Evolutionary conservation across 2,888 invertebrate species (phyloP).

Genomic region (Melipona bicolor): DNA sequence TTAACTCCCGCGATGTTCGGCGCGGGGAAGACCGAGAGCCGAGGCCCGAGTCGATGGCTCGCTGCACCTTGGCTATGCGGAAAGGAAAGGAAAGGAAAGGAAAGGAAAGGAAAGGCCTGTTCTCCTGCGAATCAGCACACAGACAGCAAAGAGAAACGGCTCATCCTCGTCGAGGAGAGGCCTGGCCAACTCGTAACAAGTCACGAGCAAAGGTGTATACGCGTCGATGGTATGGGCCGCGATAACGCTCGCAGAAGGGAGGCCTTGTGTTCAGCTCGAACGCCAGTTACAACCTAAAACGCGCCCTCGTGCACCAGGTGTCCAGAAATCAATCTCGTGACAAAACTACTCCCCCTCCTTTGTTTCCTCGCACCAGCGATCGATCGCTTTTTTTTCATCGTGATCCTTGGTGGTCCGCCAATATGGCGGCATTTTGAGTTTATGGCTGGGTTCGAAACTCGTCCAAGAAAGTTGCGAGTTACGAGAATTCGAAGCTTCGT

Average conservation of each 20-base stretch:
- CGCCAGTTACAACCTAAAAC: slow-evolving; percentile 53
- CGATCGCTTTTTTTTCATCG: background rate
- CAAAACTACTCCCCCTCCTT: slow-evolving; percentile 28
- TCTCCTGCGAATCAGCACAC: slow-evolving; percentile 67
- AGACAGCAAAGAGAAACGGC: slow-evolving; percentile 33
- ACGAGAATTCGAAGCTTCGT: no score
- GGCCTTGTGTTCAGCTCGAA: background rate
- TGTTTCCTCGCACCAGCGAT: slow-evolving; percentile 31
- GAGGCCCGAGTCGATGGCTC: slow-evolving; percentile 76
- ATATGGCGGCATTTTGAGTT: background rate
- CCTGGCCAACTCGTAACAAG: slow-evolving; percentile 48
- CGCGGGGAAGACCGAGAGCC: slow-evolving; percentile 70
- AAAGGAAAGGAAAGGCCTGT: slow-evolving; percentile 67
- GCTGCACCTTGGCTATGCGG: slow-evolving; percentile 84
- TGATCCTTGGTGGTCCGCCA: slow-evolving; percentile 40
- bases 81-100: slow-evolving; percentile 83
- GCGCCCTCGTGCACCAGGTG: slow-evolving; percentile 68
- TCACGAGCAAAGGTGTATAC: slow-evolving; percentile 63
- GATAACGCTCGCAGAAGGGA: slow-evolving; percentile 62
- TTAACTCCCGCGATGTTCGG: slow-evolving; percentile 77
- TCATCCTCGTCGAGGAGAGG: slow-evolving; percentile 47
- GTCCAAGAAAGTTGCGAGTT: no score
- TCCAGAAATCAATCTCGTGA: slow-evolving; percentile 67
- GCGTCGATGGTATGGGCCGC: slow-evolving; percentile 52
- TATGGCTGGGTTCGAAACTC: no score